Base-by-base conservation (phyloP, 2,888 invertebrate genomes). In the Galerucella calmariensis region DNA sequence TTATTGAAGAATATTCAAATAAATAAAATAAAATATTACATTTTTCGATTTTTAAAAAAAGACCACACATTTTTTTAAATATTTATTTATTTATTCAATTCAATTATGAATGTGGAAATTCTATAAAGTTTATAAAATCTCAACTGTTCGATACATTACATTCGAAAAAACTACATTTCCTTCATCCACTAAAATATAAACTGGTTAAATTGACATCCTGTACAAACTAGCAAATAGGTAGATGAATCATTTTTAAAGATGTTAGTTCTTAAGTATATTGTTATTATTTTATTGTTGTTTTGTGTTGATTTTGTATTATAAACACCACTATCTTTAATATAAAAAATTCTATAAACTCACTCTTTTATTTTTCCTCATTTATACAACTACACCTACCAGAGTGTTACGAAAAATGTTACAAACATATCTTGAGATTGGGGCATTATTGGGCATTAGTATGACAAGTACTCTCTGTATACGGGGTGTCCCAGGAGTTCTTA, bases 211-310 rank as follows among this genome's bases (percentile, higher is more conserved):
- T 20, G 27, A 16, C 20, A 35, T 59, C 72, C 59, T 74, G 27
- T 77, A 73, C 70, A 62, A 67, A 68, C 73, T 78, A 75, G 77
- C 59, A 73, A 67, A 68, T 77, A 77, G 73, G 72, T 72, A 77
- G 67, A 72, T 58, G 48, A 66, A 69, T 72, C 61, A 73, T 73
- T 80, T 79, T 79, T 81, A 82, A 82, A 79, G 78, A 77, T 68
- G 44, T 67, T 74, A 76, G 59, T 72, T 59, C 63, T 51, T 72
- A 74, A 76, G 65, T 85, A 85, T 85, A 85, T 86, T 87, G 87
- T 88, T 87, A 86, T 86, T 85, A 86, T 84, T 87, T 86, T 86
- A 85, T 87, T 88, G 87, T 87, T 88, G 86, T 87, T 86, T 56
- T 87, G 86, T 87, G 83, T 85, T 86, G 83, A 85, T 86, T 84